Base-by-base conservation (phyloP, 2,113 vertebrate genomes). In the Hirundichthys speculiger region DNA sequence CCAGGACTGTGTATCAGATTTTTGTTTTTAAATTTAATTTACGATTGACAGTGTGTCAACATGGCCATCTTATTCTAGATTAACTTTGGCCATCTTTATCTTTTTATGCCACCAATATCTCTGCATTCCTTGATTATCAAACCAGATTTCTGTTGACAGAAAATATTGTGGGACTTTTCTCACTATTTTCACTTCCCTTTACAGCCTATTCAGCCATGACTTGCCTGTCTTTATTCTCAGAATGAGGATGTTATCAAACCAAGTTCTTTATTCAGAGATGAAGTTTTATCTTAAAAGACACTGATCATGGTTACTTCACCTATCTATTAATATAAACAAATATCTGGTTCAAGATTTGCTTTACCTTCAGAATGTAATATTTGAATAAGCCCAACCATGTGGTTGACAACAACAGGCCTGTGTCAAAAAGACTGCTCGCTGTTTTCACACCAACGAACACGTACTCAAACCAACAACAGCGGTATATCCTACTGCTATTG, bases 121-220 rank as follows among this genome's bases (percentile, higher is more conserved):
- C 30, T 34, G 30, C 6, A 34, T 34, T 6, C 30, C 11, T 34
- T 34, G 30, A 34, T 6, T 5, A 2, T 34, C 11, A 34, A 27
- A 27, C 27, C 27, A 27, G 8, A 34, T 6, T 34, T 34, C 11
- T 34, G 30, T 34, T 34, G 3, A 5, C n/a, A 9, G 5, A 9
- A 11, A 45, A 9, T 45, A 18, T 45, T 34, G 7, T 19, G 18
- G 1, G 15, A 42, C 1, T 14, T 42, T 16, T 15, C 13, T 42
- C 7, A 19, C 11, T 10, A 19, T 11, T 70, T 72, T 77, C 52
- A 74, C 52, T 77, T 74, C 60, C 46, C 68, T 48, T 14, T 42
- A 19, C 5, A 41, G 16, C 4, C n/a, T 6, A 4, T 19, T 3
- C 0, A 4, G n/a, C n/a, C 9, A 15, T 42, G 16, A 16, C 30